Evolutionary conservation across 2,888 invertebrate genomes (phyloP).

Genomic region (Oscheius sp.): DNA sequence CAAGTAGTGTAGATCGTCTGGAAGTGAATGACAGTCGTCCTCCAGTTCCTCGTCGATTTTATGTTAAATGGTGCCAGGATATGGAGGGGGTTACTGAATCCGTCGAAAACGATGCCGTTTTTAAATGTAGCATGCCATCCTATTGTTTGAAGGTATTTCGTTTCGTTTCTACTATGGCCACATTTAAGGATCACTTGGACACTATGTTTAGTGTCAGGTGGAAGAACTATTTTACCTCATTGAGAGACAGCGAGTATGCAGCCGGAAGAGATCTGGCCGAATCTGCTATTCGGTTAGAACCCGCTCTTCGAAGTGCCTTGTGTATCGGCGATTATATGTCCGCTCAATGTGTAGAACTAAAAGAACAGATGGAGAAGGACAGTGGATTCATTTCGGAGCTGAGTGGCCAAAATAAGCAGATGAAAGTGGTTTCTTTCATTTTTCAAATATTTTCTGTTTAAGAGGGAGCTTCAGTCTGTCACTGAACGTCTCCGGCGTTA

Average conservation of each 20-base stretch:
- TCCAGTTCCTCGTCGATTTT: conserved; percentile 82
- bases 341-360: conserved; percentile 44
- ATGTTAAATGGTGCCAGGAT: conserved; percentile 56
- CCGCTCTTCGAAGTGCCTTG: conserved; percentile 32
- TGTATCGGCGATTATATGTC: conserved; percentile 42
- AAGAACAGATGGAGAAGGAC: conserved; percentile 41
- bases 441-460: neutral
- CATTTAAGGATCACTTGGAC: conserved; percentile 1
- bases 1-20: conserved; percentile 43
- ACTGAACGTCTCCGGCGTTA: conserved; percentile 46
- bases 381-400: conserved; percentile 17
- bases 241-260: neutral
- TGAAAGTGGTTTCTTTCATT: conserved; percentile 26
- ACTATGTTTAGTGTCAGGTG: neutral
- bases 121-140: neutral
- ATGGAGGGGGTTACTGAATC: conserved; percentile 38
- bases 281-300: conserved; percentile 6
- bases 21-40: conserved; percentile 72
- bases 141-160: neutral
- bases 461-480: conserved; percentile 59
- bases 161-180: neutral
- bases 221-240: conserved; percentile 18
- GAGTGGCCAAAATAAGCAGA: conserved; percentile 36
- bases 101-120: neutral
- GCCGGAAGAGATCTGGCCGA: neutral